These are phyloP conservation scores for Limnephilus rhombicus DNA, from an alignment of 2,888 invertebrate genomes.

Conservation along the genomic window DNA sequence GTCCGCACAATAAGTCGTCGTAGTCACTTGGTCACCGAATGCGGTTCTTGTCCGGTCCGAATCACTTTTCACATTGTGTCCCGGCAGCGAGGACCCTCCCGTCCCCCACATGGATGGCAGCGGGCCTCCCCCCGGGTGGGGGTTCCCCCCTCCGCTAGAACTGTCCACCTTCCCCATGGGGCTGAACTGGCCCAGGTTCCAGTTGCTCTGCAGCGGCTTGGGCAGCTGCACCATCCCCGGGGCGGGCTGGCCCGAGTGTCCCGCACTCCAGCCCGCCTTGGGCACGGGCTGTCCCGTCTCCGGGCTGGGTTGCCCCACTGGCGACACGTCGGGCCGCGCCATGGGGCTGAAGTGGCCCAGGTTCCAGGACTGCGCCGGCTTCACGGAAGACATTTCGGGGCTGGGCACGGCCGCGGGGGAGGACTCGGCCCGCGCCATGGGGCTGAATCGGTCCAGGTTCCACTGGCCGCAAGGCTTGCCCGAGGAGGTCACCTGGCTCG, in stretches of 20 bases:
- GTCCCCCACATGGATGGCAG: slow-evolving; percentile 61
- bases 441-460: slow-evolving; percentile 65
- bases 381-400: slow-evolving; percentile 51
- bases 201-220: slow-evolving; percentile 46
- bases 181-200: slow-evolving; percentile 64
- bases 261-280: slow-evolving; percentile 52
- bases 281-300: slow-evolving; percentile 48
- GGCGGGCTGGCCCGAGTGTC: slow-evolving; percentile 69
- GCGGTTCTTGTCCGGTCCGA: slow-evolving; percentile 57
- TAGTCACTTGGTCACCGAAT: slow-evolving; percentile 56
- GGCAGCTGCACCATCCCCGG: slow-evolving; percentile 52
- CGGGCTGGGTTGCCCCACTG: slow-evolving; percentile 62
- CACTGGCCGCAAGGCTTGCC: slow-evolving; percentile 63
- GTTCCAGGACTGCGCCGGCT: slow-evolving; percentile 49
- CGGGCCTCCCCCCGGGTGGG: neutral
- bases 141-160: slow-evolving; percentile 51
- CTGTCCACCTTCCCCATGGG: slow-evolving; percentile 63
- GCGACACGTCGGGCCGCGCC: slow-evolving; percentile 72
- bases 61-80: slow-evolving; percentile 53
- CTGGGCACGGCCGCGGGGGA: slow-evolving; percentile 61
- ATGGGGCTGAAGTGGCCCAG: slow-evolving; percentile 72
- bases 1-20: slow-evolving; percentile 61
- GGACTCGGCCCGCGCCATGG: slow-evolving; percentile 60
- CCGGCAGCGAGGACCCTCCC: slow-evolving; percentile 14
- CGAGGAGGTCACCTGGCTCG: slow-evolving; percentile 63